These are phyloP conservation scores for Spilogale gracilis DNA, from an alignment of 2,113 vertebrate species.

Conservation along the genomic window DNA sequence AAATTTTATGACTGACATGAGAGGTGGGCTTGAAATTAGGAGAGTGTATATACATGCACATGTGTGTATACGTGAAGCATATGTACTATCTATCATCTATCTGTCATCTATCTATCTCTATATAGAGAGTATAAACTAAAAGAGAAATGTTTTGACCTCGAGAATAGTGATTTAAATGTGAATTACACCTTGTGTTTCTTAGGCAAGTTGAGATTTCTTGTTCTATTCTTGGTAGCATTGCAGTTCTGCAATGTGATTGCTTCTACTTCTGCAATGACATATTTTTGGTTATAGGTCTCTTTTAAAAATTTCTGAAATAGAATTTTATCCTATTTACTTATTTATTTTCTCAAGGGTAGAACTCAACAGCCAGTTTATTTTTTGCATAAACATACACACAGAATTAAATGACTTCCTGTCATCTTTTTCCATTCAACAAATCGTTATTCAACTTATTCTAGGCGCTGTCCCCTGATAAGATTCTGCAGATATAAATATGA, in stretches of 20 bases:
- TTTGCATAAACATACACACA: not conserved
- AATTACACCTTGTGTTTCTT: not conserved
- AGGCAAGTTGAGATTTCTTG: not conserved
- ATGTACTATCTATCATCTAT: not conserved
- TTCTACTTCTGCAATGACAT: not conserved
- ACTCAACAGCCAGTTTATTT: not conserved
- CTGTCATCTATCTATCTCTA: not conserved
- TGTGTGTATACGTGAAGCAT: not conserved
- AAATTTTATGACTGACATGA: not conserved
- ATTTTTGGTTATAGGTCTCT: not conserved
- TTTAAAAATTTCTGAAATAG: constrained; percentile 20
- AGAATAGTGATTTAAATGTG: not conserved
- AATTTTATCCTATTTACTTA: not conserved
- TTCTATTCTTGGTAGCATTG: not conserved
- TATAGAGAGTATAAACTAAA: not conserved
- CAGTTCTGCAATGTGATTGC: not conserved
- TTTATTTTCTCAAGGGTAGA: not conserved
- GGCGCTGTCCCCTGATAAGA: not conserved
- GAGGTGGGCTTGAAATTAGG: not conserved
- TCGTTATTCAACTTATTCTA: not conserved
- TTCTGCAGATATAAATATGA: not conserved
- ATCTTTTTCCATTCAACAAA: not conserved
- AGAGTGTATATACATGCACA: not conserved
- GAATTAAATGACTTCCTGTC: not conserved
- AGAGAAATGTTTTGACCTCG: not conserved